Base-by-base conservation (phyloP, 2,113 vertebrate species). In the Phrynosoma blainvillii region DNA sequence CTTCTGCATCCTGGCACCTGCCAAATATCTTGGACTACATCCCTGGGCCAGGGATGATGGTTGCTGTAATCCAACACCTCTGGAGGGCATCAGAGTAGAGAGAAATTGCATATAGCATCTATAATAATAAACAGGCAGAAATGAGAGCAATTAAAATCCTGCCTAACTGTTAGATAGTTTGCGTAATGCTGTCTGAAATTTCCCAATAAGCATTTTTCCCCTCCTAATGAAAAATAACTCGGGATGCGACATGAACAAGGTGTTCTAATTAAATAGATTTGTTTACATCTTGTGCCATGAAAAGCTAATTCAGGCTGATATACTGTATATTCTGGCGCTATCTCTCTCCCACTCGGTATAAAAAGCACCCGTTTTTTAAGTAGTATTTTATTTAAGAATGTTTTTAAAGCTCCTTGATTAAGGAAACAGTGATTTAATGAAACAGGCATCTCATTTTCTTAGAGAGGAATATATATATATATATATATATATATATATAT, bases 251-350 rank as follows among this genome's bases (percentile, higher is more conserved):
- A 96, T 94, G 95, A 97, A 96, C 93, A 97, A 97, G 96, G 96
- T 97, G 96, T 96, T 97, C 95, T 97, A 97, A 97, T 97, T 97
- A 97, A 97, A 96, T 95, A 97, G 96, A 97, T 97, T 97, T 97
- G 96, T 97, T 97, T 97, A 96, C 92, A 96, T 96, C 93, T 96
- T 20, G 25, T 93, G 95, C 88, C 91, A 95, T 71, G 92, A 95
- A 96, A 96, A 96, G 89, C 93, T 96, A 96, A 96, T 96, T 97
- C 96, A 91, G 89, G 93, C 96, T 97, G 96, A 97, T 97, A 96
- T 95, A 97, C 88, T 95, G 92, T 94, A 94, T 5, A 52, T 91
- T 93, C 90, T 89, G 83, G 84, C 86, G 93, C 92, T 96, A 86
- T 95, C 91, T 95, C 91, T 96, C 89, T 94, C 91, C 82, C 59